Conservation (phyloP, 2,113 vertebrate species). For the Ciconia stormi region DNA sequence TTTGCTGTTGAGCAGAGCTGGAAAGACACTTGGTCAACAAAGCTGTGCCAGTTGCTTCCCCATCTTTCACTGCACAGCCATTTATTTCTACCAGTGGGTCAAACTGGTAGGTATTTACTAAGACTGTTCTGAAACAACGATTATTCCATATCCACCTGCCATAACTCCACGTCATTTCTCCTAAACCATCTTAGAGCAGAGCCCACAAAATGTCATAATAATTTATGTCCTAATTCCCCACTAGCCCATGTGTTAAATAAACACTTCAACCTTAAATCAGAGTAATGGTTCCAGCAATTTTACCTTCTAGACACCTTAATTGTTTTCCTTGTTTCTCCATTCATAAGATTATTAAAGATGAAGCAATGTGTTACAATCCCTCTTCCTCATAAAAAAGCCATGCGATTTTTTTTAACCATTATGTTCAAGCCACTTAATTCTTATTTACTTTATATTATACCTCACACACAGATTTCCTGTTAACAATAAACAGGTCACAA, state of each 20-base stretch:
- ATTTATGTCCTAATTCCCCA: background rate
- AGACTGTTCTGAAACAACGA: background rate
- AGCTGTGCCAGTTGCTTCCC: background rate
- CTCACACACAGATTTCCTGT: background rate
- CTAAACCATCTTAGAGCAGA: background rate
- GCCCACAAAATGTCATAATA: background rate
- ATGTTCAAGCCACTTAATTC: background rate
- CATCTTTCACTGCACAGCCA: background rate
- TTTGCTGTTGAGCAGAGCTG: background rate
- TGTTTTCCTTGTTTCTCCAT: background rate
- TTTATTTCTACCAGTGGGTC: background rate
- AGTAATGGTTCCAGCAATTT: background rate
- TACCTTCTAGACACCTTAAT: background rate
- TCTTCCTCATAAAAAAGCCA: background rate
- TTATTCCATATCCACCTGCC: background rate
- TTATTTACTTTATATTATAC: background rate
- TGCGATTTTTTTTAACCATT: background rate
- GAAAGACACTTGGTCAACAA: background rate
- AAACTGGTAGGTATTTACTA: background rate
- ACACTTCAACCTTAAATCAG: slow-evolving; percentile 3
- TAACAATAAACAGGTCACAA: background rate
- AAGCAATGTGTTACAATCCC: background rate
- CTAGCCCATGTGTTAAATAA: background rate
- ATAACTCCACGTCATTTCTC: background rate
- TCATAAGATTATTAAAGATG: background rate